Base-by-base conservation (phyloP, 2,113 vertebrate species). In the Nansenia antarctica region DNA sequence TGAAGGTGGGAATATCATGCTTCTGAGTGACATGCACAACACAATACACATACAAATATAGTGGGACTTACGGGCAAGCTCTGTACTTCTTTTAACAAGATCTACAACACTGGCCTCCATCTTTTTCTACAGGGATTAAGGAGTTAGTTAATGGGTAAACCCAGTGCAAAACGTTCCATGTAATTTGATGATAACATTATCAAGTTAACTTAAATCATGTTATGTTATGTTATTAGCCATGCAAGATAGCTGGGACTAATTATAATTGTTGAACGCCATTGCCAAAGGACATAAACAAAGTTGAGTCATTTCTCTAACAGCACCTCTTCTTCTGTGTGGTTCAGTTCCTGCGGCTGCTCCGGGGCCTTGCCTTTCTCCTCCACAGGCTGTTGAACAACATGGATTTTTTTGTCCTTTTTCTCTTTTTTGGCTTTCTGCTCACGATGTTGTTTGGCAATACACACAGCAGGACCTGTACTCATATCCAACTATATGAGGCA, bases 21-120 rank as follows among this genome's bases (percentile, higher is more conserved):
- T 57, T 15, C 12, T 24, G 20, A 54, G n/a, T 3, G 20, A 11
- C 9, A 9, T 20, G n/a, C n/a, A n/a, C n/a, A n/a, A n/a, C n/a
- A n/a, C n/a, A n/a, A n/a, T 55, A 32, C 4, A 30, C 9, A 8
- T 24, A 20, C 18, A 34, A n/a, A 42, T 14, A 6, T 12, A 64
- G 3, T 47, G 0, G 47, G 4, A 71, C 77, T 84, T 27, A 93
- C 91, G 66, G 58, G 90, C 91, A 2, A 92, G 73, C 34, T 91
- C 85, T 47, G 82, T 65, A 34, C 91, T 93, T 76, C 52, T 86
- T 14, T 74, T 78, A 11, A 85, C 42, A 42, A 66, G 66, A 26
- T 89, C 84, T 0, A 86, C 85, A 11, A 49, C 55, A 11, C 37
- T 1, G 0, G 26, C 39, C 63, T 76, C 67, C 3, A 35, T 5